Percentiles rank a stretch among this genome's conserved stretches.
Conservation (phyloP, 2,797 vertebrate genomes). For the Leptoclinus maculatus region DNA sequence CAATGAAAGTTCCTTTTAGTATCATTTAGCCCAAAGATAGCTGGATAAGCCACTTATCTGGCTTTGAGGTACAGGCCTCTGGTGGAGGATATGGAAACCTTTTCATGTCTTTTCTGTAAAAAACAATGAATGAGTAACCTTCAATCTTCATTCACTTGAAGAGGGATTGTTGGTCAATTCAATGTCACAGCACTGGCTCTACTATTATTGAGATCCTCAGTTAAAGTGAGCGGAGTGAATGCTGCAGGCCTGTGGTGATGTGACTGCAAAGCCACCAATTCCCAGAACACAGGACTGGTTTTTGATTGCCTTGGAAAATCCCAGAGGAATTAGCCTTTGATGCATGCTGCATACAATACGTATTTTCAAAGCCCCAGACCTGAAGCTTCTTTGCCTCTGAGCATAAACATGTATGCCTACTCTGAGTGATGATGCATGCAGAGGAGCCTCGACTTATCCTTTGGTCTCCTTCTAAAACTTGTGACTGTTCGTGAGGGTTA, state of each 20-base stretch:
- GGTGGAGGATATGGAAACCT: too few relatives aligned
- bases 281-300: slow-evolving; percentile 4
- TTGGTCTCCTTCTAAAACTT: slow-evolving; percentile 1
- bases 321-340: slow-evolving; percentile 19
- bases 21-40: neutral
- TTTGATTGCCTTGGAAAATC: slow-evolving; percentile 17
- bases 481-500: neutral
- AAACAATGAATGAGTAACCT: neutral
- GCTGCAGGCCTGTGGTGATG: slow-evolving; percentile 6
- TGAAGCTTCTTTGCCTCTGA: slow-evolving; percentile 4
- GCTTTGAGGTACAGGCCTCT: too few relatives aligned
- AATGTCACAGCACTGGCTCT: neutral
- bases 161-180: neutral
- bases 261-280: slow-evolving; percentile 12
- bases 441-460: neutral
- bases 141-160: neutral
- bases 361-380: neutral
- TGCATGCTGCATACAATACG: neutral
- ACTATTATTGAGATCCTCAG: neutral
- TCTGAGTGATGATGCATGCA: neutral
- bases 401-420: neutral
- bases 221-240: neutral
- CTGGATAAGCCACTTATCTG: neutral
- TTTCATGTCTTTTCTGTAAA: neutral
- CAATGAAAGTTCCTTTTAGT: too few relatives aligned